Base-by-base conservation (phyloP, 2,888 invertebrate genomes). In the Micoletzkya japonica region DNA sequence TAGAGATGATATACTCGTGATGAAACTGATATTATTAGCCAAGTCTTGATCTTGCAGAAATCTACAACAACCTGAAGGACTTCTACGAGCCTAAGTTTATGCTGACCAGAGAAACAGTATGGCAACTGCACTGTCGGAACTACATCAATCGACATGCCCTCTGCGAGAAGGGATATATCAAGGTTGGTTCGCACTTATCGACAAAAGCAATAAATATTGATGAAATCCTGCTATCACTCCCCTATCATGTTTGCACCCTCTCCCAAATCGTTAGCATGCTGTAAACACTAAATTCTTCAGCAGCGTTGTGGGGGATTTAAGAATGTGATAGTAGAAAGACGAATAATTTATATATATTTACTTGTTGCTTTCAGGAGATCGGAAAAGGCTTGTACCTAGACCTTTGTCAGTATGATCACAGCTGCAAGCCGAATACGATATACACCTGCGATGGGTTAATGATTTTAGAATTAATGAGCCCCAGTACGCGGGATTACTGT, bases 131-230 rank as follows among this genome's bases (percentile, higher is more conserved):
- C 72, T 85, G 83, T 61, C 75, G 82, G 70, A 80, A 84, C 61
- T 85, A 80, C 71, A 85, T 86, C 70, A 85, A 85, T 67, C 78
- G 85, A 17, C 85, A 85, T 68, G 84, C 84, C 26, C 85, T 85
- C 72, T 81, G 81, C 54, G 83, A 85, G 67, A 67, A 69, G 17
- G 76, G 73, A 59, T 85, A 85, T 59, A 68, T 77, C 59, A 76
- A 75, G 70, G 83, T 80, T 59, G 52, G 2, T 24, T 17, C 7
- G 44, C 26, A 28, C 28, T 20, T 30, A 10, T 30, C 60, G 24
- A n/a, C 26, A 57, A 50, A 28, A 28, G 37, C 26, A 39, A 34
- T 17, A 34, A 32, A 17, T 57, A 32, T 4, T 2, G 6, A 20
- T 57, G 7, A 17, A 52, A 28, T n/a, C n/a, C n/a, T n/a, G n/a